Conservation (phyloP, 2,888 invertebrate species). For the Drosophila nr. perissopoda region DNA sequence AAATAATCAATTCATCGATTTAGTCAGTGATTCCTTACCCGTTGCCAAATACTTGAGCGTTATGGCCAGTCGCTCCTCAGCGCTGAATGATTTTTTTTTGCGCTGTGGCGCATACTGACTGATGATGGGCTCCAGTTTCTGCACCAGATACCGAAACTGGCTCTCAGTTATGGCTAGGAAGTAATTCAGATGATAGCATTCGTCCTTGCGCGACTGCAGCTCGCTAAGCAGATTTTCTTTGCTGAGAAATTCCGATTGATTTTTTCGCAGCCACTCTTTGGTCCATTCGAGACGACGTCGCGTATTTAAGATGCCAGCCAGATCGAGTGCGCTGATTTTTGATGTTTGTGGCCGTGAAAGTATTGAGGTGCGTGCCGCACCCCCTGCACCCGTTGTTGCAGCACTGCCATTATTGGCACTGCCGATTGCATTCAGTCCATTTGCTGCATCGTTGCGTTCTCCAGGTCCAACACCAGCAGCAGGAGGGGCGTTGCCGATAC, state of each 20-base stretch:
- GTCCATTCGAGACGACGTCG: constrained; percentile 83
- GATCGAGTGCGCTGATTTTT: constrained; percentile 77
- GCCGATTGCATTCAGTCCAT: constrained; percentile 34
- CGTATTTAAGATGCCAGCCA: constrained; percentile 83
- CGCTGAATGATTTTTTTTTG: constrained; percentile 83
- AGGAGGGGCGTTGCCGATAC: constrained; percentile 59
- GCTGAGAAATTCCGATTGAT: constrained; percentile 82
- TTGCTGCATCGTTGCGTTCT: constrained; percentile 47
- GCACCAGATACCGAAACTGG: constrained; percentile 83
- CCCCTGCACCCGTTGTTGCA: constrained; percentile 43
- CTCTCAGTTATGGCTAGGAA: constrained; percentile 84
- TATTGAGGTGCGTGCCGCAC: constrained; percentile 70
- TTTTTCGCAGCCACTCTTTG: constrained; percentile 83
- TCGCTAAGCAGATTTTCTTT: constrained; percentile 83
- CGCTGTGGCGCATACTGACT: constrained; percentile 83
- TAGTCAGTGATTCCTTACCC: constrained; percentile 68
- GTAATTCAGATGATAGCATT: constrained; percentile 83
- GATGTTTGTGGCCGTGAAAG: constrained; percentile 70
- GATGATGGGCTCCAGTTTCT: constrained; percentile 82
- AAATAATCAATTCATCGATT: not conserved
- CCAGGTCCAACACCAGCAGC: constrained; percentile 24
- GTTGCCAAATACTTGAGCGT: constrained; percentile 84
- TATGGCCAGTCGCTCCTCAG: constrained; percentile 84
- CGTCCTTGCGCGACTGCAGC: constrained; percentile 82
- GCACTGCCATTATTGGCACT: constrained; percentile 16